Base-by-base conservation (phyloP, 2,113 vertebrate genomes). In the Periophthalmus modestus region DNA sequence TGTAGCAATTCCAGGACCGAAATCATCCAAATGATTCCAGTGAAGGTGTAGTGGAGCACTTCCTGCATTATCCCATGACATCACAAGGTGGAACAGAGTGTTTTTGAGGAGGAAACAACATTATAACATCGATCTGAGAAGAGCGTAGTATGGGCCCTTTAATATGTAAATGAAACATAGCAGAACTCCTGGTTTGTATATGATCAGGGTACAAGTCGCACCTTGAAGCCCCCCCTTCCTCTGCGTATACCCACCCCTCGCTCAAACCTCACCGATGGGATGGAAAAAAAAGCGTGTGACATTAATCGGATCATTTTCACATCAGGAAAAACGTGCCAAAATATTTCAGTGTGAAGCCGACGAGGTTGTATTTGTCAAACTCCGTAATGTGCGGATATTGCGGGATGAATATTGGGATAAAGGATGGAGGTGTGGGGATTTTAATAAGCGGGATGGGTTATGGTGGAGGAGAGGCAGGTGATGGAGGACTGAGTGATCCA, bases 251-350 rank as follows among this genome's bases (percentile, higher is more conserved):
- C 11, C 16, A 67, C 16, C 21, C 7, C 19, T 48, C 6, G 7
- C 5, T 9, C 21, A 15, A 18, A n/a, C 11, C 57, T 4, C 10
- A 7, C 21, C 21, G 23, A 28, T 15, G 57, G 13, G 9, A 21
- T 2, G 13, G 55, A 68, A 74, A 85, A 81, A 85, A 87, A 81
- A 14, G 65, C 48, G 48, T 80, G 71, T 82, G 71, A 71, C 78
- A 83, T 86, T 90, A 89, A 92, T 91, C 82, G 70, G 88, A 90
- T 88, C 84, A 92, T 92, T 93, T 92, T 90, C 89, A 78, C 88
- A 92, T 91, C 82, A 89, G 36, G 85, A 77, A 85, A 79, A 90
- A 89, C 23, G 79, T 80, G 83, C 66, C 83, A 87, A 89, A 91
- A 90, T 79, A 85, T 80, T 90, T 89, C 89, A 80, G 72, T 9